phyloP scores from a whole-genome alignment of 2,888 invertebrate species.

The Ferdinandea cuprea region DNA sequence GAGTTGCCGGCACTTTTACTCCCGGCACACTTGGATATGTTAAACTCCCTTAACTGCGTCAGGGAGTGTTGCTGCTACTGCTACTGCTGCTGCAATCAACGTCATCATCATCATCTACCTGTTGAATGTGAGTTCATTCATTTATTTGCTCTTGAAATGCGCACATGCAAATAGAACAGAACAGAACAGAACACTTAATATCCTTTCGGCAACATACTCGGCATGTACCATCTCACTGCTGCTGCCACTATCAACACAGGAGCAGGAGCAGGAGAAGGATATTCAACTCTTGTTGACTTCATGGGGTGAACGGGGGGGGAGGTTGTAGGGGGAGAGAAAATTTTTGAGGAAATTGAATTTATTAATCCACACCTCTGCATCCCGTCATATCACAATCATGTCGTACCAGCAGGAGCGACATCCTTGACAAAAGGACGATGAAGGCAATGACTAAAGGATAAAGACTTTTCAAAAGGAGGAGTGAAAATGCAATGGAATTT shows the following conservation, averaged over 20 bases:
- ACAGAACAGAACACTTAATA: constrained; percentile 61
- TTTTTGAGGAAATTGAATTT: constrained; percentile 74
- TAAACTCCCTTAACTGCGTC: constrained; percentile 54
- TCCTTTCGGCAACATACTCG: constrained; percentile 61
- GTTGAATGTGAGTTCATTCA: constrained; percentile 66
- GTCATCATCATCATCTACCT: constrained; percentile 43
- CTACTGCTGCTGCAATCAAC: constrained; percentile 14
- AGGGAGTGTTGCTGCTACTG: too few relatives aligned
- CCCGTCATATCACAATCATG: constrained; percentile 14
- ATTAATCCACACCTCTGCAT: constrained; percentile 70
- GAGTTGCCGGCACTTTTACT: constrained; percentile 26
- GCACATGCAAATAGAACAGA: constrained; percentile 51
- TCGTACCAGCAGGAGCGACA: constrained; percentile 28
- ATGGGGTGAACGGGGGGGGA: not conserved
- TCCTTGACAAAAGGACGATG: constrained; percentile 25
- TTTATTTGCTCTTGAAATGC: constrained; percentile 71
- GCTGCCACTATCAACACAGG: constrained; percentile 6
- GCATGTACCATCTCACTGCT: constrained; percentile 9
- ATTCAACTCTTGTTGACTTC: constrained; percentile 19
- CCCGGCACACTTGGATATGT: constrained; percentile 60
- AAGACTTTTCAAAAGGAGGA: constrained; percentile 50
- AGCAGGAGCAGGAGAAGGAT: constrained; percentile 35
- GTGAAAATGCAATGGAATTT: constrained; percentile 70
- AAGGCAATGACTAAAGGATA: constrained; percentile 30
- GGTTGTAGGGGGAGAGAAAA: too few relatives aligned